Evolutionary conservation across 92 coral and sea anemone genomes (phyloP).

Genomic region (Scolanthus callimorphus): DNA sequence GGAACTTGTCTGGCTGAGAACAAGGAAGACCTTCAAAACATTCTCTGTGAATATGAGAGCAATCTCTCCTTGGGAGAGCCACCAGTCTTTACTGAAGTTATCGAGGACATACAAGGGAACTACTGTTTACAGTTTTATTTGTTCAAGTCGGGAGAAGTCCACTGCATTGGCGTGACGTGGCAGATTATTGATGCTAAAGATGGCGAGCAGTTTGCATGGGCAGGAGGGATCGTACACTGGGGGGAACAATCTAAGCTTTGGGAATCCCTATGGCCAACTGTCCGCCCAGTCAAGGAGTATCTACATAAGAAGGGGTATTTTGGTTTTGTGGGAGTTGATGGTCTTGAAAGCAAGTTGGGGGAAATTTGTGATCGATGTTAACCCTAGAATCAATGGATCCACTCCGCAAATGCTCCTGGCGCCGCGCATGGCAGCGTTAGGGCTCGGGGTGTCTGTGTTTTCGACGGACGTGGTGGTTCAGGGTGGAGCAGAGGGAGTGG

Average conservation of each 20-base stretch:
- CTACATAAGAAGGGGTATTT: constrained; percentile 33
- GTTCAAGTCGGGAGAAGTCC: constrained; percentile 55
- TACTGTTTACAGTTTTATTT: constrained; percentile 59
- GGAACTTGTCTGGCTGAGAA: constrained; percentile 46
- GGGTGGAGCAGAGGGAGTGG: too few relatives aligned
- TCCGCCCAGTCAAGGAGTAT: constrained; percentile 30
- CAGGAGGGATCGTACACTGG: constrained; percentile 37
- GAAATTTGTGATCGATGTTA: constrained; percentile 31
- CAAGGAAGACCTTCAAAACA: constrained; percentile 27
- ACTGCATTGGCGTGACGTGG: constrained; percentile 57
- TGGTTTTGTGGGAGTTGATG: constrained; percentile 39
- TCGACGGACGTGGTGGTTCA: too few relatives aligned
- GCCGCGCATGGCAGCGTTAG: constrained; percentile 29
- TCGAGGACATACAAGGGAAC: constrained; percentile 51
- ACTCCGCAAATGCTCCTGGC: constrained; percentile 28
- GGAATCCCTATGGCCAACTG: constrained; percentile 24
- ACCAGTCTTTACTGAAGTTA: constrained; percentile 63
- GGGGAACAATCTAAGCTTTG: constrained; percentile 23
- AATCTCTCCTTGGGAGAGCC: too few relatives aligned
- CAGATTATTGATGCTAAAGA: constrained; percentile 12
- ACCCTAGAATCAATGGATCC: constrained; percentile 42
- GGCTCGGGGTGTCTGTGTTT: constrained; percentile 21
- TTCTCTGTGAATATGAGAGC: too few relatives aligned
- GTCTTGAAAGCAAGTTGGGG: constrained; percentile 15
- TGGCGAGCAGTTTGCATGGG: too few relatives aligned